Base-by-base conservation (phyloP, 1,140 invertebrate genomes). In the Drosophila nebulosa region DNA sequence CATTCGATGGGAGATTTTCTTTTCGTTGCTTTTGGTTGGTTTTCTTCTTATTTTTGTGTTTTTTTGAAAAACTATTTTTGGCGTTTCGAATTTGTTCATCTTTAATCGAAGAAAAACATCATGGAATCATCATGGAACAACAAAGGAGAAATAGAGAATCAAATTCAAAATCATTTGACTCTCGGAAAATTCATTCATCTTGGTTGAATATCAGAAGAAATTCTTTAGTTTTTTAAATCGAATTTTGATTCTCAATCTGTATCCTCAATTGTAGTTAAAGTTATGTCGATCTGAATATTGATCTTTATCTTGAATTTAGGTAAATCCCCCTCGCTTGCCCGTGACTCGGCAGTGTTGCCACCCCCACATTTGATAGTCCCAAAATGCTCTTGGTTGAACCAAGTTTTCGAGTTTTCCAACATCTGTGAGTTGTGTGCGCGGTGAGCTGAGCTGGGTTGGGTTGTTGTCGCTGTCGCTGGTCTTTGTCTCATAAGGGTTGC, bases 11-110 rank as follows among this genome's bases (percentile, higher is more conserved):
- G 60, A 74, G 58, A 62, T 67, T 53, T 66, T 58, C 42, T 26
- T 63, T 55, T 24, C 46, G 42, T 56, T 69, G 64, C 53, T 69
- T 58, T 78, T 66, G 57, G 30, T 10, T 30, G 10, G 27, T 35
- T 60, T 60, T 30, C 16, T 18, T 22, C 16, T 18, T 22, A 16
- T 24, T 14, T 27, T 55, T 22, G 14, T 32, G 14, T 27, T 50
- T 12, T 65, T 52, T 67, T 59, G 32, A 42, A 80, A 85, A 85
- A 46, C 81, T 85, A 85, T 85, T 85, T 85, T 80, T 85, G 77
- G 77, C 30, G 30, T 32, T 7, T 56, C 61, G 61, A 77, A 58
- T 74, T 61, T 30, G 61, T 30, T 22, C 59, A 58, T 67, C 64
- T 21, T 74, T 65, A 52, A 46, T 46, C 39, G 39, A 21, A 46